Evolutionary conservation across 2,797 vertebrate genomes (phyloP).

Genomic region (Chaenodraco wilsoni): DNA sequence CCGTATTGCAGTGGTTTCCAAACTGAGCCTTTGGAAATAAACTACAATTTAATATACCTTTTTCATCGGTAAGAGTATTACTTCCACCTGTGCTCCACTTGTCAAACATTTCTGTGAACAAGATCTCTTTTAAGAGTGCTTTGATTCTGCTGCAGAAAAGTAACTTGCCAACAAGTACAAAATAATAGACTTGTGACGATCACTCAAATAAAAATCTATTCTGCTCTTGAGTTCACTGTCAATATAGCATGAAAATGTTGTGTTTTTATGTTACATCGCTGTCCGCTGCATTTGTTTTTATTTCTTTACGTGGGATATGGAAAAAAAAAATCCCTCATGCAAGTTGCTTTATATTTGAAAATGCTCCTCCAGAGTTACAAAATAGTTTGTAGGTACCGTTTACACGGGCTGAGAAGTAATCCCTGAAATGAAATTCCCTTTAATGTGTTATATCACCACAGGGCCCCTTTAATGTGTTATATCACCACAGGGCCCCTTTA

Average conservation of each 20-base stretch:
- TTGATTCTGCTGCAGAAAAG: not conserved
- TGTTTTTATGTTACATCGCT: not conserved
- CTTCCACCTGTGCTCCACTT: constrained; percentile 7
- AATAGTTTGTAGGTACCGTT: not conserved
- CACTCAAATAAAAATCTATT: not conserved
- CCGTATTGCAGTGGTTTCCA: constrained; percentile 6
- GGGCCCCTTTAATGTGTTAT: not conserved
- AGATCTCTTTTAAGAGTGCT: not conserved
- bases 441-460: not conserved
- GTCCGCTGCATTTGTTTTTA: not conserved
- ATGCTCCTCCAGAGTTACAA: constrained; percentile 4
- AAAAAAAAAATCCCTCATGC: not conserved
- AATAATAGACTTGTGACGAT: not conserved
- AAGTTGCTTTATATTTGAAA: not conserved
- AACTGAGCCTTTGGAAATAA: not conserved
- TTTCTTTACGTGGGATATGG: not conserved
- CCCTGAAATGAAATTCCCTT: not conserved
- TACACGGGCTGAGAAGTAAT: not conserved
- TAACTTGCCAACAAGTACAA: not conserved
- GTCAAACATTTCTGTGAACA: not conserved
- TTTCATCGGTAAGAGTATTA: not conserved
- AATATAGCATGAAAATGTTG: not conserved
- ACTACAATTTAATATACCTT: not conserved
- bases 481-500: not conserved
- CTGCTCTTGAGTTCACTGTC: not conserved